Conservation (phyloP, 2,113 vertebrate species). For the Ivindomyrus marchei region DNA sequence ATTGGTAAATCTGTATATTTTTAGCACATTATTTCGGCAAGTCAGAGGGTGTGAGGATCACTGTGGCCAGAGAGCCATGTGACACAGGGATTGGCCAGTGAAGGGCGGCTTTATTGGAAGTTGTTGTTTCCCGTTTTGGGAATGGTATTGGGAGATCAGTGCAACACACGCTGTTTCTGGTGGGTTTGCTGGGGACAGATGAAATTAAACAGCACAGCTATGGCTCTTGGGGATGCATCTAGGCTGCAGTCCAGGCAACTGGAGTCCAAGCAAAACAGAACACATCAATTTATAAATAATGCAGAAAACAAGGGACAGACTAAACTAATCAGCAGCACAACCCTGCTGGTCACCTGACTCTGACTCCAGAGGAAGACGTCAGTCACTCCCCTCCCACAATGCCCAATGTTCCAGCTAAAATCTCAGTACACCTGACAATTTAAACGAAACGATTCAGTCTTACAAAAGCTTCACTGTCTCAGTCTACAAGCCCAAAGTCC, state of each 20-base stretch:
- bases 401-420: background rate
- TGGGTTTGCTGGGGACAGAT: background rate
- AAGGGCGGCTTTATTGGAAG: background rate
- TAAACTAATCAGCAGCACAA: background rate
- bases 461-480: background rate
- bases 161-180: background rate
- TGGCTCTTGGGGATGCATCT: background rate
- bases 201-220: background rate
- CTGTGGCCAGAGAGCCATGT: background rate
- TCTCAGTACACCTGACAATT: background rate
- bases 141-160: background rate
- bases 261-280: background rate
- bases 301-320: background rate
- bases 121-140: background rate
- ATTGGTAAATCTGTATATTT: background rate
- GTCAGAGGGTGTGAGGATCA: background rate
- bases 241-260: background rate
- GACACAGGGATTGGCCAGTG: background rate
- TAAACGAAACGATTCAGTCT: background rate
- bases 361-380: background rate
- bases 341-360: background rate
- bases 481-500: background rate
- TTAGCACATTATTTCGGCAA: background rate
- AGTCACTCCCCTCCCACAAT: background rate
- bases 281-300: constrained; percentile 3